Evolutionary conservation across 2,888 invertebrate species (phyloP), one percentile per base, ranked within the genome.

Genomic region (Macropis europaea): DNA sequence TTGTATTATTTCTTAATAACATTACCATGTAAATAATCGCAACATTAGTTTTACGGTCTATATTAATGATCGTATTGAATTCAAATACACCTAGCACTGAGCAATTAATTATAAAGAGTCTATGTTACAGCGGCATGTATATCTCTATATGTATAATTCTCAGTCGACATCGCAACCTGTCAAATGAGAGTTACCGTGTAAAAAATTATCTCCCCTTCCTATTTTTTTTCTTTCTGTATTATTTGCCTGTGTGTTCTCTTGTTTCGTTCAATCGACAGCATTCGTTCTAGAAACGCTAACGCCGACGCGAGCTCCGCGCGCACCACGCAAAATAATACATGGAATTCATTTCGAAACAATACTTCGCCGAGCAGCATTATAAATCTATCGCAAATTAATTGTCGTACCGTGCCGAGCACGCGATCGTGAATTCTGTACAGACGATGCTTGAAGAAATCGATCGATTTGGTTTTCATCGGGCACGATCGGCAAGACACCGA

Each of bases 1-100:
- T 86, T 84, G 82, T 59, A 61, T 69, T 79, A 68, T 66, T 82
- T 81, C 74, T 76, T 78, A 77, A 77, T 83, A 84, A 84, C 77
- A 82, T 82, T 81, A 81, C 68, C 73, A 70, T 75, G 70, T 60
- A 81, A 73, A 70, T 59, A 71, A 73, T 59, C 63, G 52, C 76
- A 64, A 76, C 64, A 71, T 80, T 76, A 79, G 76, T 71, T 66
- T 76, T 72, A 82, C 28, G 63, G 24, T 69, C 54, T 66, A 67
- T 70, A 62, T 68, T 68, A 69, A 59, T 76, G 54, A 70, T 74
- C 67, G 81, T 77, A 74, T 79, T 78, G 83, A 82, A 81, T 84
- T 86, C 84, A 79, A 76, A 50, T 42, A 73, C 81, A 86, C 79
- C 84, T 85, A 84, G 83, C 84, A 84, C 84, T 86, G 87, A 87